Evolutionary conservation across 2,113 vertebrate species (phyloP).

Genomic region (Probosciger aterrimus): DNA sequence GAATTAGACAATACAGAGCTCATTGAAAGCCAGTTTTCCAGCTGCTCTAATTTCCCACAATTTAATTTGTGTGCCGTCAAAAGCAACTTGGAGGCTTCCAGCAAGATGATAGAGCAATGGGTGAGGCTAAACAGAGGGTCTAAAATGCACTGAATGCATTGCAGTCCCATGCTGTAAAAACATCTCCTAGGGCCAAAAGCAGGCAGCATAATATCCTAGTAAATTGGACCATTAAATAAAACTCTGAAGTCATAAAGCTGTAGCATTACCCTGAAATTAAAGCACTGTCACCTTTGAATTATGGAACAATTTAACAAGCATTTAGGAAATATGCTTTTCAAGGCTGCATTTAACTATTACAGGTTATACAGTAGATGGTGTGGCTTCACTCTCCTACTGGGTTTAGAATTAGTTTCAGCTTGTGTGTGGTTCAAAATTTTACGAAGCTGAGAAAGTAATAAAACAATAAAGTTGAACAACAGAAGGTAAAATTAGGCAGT

Average conservation of each 20-base stretch:
- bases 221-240: slow-evolving; percentile 76
- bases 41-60: slow-evolving; percentile 40
- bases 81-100: slow-evolving; percentile 23
- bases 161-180: slow-evolving; percentile 36
- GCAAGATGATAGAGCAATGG: slow-evolving; percentile 24
- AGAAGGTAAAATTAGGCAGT: neutral
- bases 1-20: slow-evolving; percentile 47
- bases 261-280: slow-evolving; percentile 73
- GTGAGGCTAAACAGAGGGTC: neutral
- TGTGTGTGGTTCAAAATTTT: slow-evolving; percentile 13
- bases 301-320: slow-evolving; percentile 62
- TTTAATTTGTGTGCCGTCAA: slow-evolving; percentile 45
- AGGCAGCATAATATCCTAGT: slow-evolving; percentile 61
- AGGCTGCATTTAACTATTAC: slow-evolving; percentile 40
- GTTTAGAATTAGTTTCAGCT: slow-evolving; percentile 35
- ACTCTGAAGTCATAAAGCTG: slow-evolving; percentile 67
- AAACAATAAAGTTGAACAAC: slow-evolving; percentile 35
- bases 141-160: slow-evolving; percentile 13
- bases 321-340: slow-evolving; percentile 65
- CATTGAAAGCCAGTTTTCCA: slow-evolving; percentile 36
- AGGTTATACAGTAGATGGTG: neutral
- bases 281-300: slow-evolving; percentile 72
- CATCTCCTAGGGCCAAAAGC: slow-evolving; percentile 52
- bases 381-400: neutral
- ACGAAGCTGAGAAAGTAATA: slow-evolving; percentile 45